Conservation (phyloP, 2,797 vertebrate genomes). For the Australoheros facetus region DNA sequence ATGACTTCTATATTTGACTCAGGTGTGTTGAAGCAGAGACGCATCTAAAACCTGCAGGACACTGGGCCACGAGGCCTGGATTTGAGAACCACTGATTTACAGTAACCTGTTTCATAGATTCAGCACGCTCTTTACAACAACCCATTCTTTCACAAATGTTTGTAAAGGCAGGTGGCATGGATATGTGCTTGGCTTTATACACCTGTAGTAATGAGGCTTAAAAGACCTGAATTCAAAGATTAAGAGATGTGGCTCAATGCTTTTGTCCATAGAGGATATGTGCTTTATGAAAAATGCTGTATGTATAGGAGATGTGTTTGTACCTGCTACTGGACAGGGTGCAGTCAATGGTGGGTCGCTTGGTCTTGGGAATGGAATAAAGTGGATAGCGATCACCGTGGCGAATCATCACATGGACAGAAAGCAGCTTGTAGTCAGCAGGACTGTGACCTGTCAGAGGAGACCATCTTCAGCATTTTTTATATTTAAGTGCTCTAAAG, state of each 20-base stretch:
- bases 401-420: conserved; percentile 95
- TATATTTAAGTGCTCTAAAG: not conserved
- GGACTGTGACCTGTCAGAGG: conserved; percentile 88
- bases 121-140: no score
- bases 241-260: not conserved
- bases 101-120: no score
- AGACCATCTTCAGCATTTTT: conserved; percentile 9
- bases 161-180: not conserved
- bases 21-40: no score
- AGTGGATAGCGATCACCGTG: conserved; percentile 96
- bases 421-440: conserved; percentile 91
- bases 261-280: not conserved
- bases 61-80: no score
- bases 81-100: no score
- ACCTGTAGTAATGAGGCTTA: not conserved
- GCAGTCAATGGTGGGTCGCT: conserved; percentile 91
- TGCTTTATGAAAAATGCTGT: not conserved
- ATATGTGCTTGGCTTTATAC: not conserved
- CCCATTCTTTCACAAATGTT: not conserved
- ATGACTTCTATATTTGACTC: no score
- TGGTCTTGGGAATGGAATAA: conserved; percentile 95
- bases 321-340: conserved; percentile 87
- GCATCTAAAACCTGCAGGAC: no score
- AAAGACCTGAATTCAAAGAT: no score
- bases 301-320: not conserved